Evolutionary conservation across 2,888 invertebrate species (phyloP).

Genomic region (Crematogaster levior): DNA sequence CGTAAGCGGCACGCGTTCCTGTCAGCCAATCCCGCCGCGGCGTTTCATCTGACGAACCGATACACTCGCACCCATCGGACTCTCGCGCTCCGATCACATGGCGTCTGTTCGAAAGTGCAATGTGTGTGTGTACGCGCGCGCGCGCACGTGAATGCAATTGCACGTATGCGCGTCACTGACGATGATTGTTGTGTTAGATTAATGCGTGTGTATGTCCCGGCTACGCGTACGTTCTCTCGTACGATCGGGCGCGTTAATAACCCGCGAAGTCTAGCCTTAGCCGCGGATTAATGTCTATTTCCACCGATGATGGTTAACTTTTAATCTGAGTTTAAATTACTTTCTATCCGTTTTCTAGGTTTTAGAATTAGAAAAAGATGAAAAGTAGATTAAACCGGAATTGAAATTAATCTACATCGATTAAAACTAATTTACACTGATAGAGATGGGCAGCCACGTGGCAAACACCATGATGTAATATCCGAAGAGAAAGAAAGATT

Average conservation of each 20-base stretch:
- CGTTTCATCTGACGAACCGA: slow-evolving; percentile 24
- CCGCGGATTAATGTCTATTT: no score
- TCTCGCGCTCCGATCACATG: slow-evolving; percentile 64
- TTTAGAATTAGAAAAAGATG: no score
- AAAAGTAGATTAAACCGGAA: no score
- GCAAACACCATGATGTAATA: background rate
- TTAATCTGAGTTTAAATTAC: no score
- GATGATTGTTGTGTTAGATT: slow-evolving; percentile 2
- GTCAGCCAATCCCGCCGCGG: slow-evolving; percentile 68
- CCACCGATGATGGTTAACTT: no score
- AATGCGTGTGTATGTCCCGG: background rate
- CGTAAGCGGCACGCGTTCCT: slow-evolving; percentile 65
- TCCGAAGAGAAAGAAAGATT: background rate
- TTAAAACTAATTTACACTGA: no score
- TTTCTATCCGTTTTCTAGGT: no score
- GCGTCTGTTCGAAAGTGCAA: slow-evolving; percentile 39
- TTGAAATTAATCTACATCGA: no score
- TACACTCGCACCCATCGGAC: slow-evolving; percentile 49
- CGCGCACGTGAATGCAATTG: background rate
- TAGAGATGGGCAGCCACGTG: background rate
- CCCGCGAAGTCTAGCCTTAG: background rate
- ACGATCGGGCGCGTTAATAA: background rate
- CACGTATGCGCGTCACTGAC: background rate
- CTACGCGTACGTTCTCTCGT: no score
- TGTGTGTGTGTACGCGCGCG: background rate